Conservation (phyloP, 2,888 invertebrate genomes). For the Callyntrura sp. region DNA sequence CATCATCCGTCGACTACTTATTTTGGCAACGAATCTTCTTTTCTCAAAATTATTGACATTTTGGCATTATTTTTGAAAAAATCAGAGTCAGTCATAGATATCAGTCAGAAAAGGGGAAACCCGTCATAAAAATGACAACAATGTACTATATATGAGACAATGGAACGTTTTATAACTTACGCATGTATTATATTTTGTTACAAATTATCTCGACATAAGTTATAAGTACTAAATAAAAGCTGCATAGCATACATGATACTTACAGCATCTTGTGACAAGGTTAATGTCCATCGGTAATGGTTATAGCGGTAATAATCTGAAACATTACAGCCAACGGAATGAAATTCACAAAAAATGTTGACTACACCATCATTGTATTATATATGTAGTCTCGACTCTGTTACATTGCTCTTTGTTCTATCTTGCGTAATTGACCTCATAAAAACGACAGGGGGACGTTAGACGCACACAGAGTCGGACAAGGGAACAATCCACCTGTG, state of each 20-base stretch:
- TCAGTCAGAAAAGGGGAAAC: not conserved
- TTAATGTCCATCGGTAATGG: slow-evolving; percentile 13
- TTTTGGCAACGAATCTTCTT: slow-evolving; percentile 36
- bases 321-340: not conserved
- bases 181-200: not conserved
- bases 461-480: not conserved
- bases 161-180: not conserved
- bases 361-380: not conserved
- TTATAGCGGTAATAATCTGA: not conserved
- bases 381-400: not conserved
- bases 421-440: slow-evolving; percentile 55
- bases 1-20: slow-evolving; percentile 1
- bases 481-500: not conserved
- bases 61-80: slow-evolving; percentile 2
- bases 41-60: slow-evolving; percentile 21
- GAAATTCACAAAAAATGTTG: not conserved
- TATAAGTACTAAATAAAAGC: not conserved
- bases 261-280: slow-evolving; percentile 27
- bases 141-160: not conserved
- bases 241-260: not conserved
- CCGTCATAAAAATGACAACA: not conserved
- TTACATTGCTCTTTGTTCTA: slow-evolving; percentile 10
- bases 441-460: slow-evolving; percentile 35
- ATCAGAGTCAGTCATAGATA: not conserved
- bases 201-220: too few species aligned